These are phyloP conservation scores for Chlorospingus semifuscus DNA, from an alignment of 2,797 vertebrate genomes.

Conservation along the genomic window DNA sequence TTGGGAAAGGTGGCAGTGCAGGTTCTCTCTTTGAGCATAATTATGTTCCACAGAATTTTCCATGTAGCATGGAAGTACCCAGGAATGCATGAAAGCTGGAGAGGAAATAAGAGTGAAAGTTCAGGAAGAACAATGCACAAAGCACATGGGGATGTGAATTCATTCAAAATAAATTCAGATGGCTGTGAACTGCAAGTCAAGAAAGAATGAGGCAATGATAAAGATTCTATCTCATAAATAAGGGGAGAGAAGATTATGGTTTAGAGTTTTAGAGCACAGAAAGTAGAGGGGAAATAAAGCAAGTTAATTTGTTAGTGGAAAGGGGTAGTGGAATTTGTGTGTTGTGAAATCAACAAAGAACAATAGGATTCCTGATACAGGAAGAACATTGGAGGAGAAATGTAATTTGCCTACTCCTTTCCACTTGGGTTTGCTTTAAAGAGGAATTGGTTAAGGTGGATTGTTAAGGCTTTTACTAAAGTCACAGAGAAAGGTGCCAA, in stretches of 20 bases:
- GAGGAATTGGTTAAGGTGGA: background rate
- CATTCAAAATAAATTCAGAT: background rate
- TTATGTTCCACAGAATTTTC: background rate
- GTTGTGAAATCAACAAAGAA: background rate
- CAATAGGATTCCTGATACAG: background rate
- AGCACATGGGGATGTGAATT: too few relatives aligned
- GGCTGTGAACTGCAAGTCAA: background rate
- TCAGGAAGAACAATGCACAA: background rate
- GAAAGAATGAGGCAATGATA: background rate
- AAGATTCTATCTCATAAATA: background rate
- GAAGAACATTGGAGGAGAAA: background rate
- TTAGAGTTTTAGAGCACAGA: background rate
- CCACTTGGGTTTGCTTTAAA: background rate
- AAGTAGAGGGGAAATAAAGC: background rate
- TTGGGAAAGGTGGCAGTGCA: background rate
- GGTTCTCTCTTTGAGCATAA: background rate
- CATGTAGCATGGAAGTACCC: rapidly evolving
- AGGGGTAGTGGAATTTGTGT: background rate
- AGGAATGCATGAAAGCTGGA: background rate
- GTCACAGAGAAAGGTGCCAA: background rate
- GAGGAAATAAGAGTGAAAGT: background rate
- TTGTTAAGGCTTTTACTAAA: background rate
- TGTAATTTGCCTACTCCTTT: background rate
- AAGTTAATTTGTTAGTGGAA: background rate
- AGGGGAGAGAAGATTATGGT: background rate